These are phyloP conservation scores for Clavelina lepadiformis DNA, from an alignment of 23 tunicate genomes.

Conservation along the genomic window DNA sequence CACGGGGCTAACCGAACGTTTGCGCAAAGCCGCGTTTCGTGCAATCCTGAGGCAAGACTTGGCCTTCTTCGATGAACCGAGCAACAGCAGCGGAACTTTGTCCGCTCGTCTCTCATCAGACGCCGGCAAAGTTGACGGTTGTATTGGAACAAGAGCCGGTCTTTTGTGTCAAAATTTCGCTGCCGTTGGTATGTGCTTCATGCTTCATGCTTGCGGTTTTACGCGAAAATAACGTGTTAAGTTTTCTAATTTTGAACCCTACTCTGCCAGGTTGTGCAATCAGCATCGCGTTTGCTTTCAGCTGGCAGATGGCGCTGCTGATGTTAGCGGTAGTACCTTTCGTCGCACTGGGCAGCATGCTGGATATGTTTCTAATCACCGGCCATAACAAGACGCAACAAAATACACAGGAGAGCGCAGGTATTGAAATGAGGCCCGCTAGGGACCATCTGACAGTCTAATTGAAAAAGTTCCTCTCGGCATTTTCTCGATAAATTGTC, in stretches of 20 bases:
- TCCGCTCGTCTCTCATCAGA: conserved; percentile 58
- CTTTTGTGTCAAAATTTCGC: conserved; percentile 43
- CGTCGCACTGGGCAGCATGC: conserved; percentile 41
- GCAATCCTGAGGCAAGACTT: conserved; percentile 64
- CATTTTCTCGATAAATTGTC: too few species aligned
- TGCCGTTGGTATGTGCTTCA: conserved; percentile 32
- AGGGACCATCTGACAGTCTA: too few species aligned
- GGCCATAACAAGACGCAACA: too few species aligned
- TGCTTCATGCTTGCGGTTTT: too few species aligned
- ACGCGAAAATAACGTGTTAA: too few species aligned
- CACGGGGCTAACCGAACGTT: conserved; percentile 50
- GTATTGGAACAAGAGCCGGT: conserved; percentile 59
- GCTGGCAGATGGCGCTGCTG: conserved; percentile 63
- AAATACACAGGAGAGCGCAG: too few species aligned
- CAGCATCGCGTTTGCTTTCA: conserved; percentile 63
- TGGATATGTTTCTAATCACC: conserved; percentile 42
- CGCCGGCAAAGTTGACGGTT: conserved; percentile 69
- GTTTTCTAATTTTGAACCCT: too few species aligned
- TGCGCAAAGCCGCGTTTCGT: conserved; percentile 37
- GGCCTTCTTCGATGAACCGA: conserved; percentile 53
- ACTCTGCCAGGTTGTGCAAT: conserved; percentile 52
- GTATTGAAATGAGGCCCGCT: too few species aligned
- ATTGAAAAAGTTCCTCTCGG: too few species aligned
- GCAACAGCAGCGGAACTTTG: conserved; percentile 63
- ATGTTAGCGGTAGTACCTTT: conserved; percentile 59